A percentile compares a stretch with the other conserved stretches of the same genome.
These are phyloP conservation scores for Diarsia mendica DNA, from an alignment of 2,888 invertebrate species.

Conservation along the genomic window DNA sequence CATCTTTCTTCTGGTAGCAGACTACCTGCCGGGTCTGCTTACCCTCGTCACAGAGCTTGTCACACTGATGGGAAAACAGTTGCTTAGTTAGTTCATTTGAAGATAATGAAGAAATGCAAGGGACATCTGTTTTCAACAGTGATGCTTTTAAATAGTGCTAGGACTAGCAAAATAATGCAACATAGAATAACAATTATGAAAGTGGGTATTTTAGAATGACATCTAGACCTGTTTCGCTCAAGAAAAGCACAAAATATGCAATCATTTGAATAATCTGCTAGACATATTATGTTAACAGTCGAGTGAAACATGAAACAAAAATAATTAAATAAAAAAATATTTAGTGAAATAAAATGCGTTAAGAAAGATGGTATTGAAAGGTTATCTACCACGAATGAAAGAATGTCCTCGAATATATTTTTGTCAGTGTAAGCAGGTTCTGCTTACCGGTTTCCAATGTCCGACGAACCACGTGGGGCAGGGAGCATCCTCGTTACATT, in stretches of 20 bases:
- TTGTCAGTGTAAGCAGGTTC: neutral
- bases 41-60: slow-evolving; percentile 97
- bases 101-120: neutral
- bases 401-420: neutral
- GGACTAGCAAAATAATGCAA: neutral
- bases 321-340: neutral
- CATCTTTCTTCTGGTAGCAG: slow-evolving; percentile 93
- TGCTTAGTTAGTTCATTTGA: neutral
- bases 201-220: neutral
- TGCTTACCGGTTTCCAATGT: slow-evolving; percentile 96
- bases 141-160: neutral
- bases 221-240: neutral
- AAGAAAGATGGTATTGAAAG: neutral
- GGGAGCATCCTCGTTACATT: slow-evolving; percentile 94
- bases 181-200: neutral
- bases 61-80: slow-evolving; percentile 91
- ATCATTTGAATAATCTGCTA: neutral
- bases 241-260: neutral
- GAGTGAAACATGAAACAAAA: neutral
- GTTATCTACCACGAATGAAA: neutral
- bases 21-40: slow-evolving; percentile 94
- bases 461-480: slow-evolving; percentile 97
- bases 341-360: neutral
- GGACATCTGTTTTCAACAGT: neutral
- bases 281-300: neutral